Conservation (phyloP, 2,113 vertebrate species). For the Paralichthys olivaceus region DNA sequence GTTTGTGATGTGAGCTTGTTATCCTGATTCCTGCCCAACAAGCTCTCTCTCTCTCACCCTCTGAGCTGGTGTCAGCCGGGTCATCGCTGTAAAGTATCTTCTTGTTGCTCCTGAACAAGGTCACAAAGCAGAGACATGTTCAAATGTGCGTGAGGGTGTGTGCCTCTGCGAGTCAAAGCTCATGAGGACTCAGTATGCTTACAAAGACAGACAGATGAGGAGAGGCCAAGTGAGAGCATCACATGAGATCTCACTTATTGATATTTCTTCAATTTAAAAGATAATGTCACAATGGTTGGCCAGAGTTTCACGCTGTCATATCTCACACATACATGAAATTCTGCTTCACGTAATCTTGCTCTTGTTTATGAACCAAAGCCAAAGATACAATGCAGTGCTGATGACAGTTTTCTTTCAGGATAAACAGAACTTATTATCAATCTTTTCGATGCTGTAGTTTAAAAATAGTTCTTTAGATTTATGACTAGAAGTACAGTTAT, state of each 20-base stretch:
- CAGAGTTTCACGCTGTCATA: neutral
- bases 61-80: slow-evolving; percentile 16
- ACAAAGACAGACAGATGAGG: neutral
- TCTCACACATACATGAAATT: neutral
- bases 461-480: neutral
- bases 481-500: too few species aligned
- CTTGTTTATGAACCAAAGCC: neutral
- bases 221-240: neutral
- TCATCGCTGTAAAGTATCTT: slow-evolving; percentile 11
- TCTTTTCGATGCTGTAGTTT: neutral
- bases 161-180: neutral
- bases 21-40: slow-evolving; percentile 31
- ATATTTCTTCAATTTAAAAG: neutral
- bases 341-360: neutral
- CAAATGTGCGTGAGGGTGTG: neutral
- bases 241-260: neutral
- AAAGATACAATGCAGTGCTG: neutral
- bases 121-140: slow-evolving; percentile 30
- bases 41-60: slow-evolving; percentile 3
- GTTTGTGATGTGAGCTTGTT: slow-evolving; percentile 58
- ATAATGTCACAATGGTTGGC: neutral
- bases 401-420: neutral
- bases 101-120: neutral
- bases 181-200: neutral
- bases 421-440: neutral